Evolutionary conservation across 2,888 invertebrate genomes (phyloP).

Genomic region (Sclerodermus sp.): DNA sequence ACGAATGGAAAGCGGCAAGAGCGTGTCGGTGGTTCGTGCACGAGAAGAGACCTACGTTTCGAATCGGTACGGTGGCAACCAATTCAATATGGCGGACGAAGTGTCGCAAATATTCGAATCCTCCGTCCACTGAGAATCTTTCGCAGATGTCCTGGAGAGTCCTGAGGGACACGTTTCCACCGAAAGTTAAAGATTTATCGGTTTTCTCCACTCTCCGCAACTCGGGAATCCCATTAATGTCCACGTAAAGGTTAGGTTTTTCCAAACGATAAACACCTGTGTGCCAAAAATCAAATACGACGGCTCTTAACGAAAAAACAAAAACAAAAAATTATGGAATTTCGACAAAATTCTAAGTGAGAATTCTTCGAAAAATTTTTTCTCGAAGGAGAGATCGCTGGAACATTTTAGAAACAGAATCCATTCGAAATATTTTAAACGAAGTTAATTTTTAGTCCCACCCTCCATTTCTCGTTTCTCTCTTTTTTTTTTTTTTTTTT

Average conservation of each 20-base stretch:
- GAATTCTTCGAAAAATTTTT: no score
- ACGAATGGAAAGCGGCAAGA: no score
- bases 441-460: no score
- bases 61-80: conserved; percentile 71
- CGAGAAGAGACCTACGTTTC: conserved; percentile 71
- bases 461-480: no score
- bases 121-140: conserved; percentile 53
- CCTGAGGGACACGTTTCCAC: conserved; percentile 64
- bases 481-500: no score
- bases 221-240: conserved; percentile 60
- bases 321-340: no score
- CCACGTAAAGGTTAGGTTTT: conserved; percentile 58
- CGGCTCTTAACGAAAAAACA: no score
- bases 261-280: conserved; percentile 58
- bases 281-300: neutral
- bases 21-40: no score
- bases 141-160: conserved; percentile 61
- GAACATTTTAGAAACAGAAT: no score
- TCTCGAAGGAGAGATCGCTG: no score
- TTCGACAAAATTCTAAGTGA: no score
- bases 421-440: no score
- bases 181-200: conserved; percentile 56
- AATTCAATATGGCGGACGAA: conserved; percentile 68
- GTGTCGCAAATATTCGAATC: conserved; percentile 64
- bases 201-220: conserved; percentile 51